phyloP scores from a whole-genome alignment of 2,888 invertebrate species.

The Trypoxylon attenuatum region DNA sequence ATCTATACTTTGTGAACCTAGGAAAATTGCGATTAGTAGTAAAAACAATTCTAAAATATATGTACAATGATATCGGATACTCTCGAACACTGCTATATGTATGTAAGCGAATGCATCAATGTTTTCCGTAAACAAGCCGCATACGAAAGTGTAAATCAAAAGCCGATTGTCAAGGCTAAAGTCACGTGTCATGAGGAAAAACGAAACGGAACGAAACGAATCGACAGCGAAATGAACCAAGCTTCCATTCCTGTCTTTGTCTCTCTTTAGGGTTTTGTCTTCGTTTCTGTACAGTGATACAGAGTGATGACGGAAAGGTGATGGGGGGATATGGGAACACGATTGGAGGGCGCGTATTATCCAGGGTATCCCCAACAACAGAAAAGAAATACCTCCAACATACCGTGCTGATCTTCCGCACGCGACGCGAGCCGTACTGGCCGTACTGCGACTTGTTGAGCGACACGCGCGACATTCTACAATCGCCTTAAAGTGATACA shows the following conservation, averaged over 20 bases:
- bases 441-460: slow-evolving; percentile 73
- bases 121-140: too few species aligned
- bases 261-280: neutral
- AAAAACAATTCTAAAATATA: too few species aligned
- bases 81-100: too few species aligned
- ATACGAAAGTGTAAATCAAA: slow-evolving; percentile 33
- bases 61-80: too few species aligned
- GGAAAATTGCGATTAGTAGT: too few species aligned
- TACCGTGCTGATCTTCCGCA: slow-evolving; percentile 74
- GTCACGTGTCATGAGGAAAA: slow-evolving; percentile 39
- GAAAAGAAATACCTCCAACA: slow-evolving; percentile 44
- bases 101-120: too few species aligned
- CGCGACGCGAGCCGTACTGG: slow-evolving; percentile 73
- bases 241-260: neutral
- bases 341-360: neutral
- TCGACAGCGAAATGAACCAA: too few species aligned
- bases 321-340: neutral
- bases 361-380: slow-evolving; percentile 10
- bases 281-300: neutral
- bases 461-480: slow-evolving; percentile 73
- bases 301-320: neutral
- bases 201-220: neutral
- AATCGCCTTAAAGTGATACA: slow-evolving; percentile 50
- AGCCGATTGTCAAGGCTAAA: slow-evolving; percentile 47
- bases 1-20: too few species aligned